Base-by-base conservation (phyloP, 37 sponge, comb jelly and placozoan species). In the Cladorhizidae sp. region DNA sequence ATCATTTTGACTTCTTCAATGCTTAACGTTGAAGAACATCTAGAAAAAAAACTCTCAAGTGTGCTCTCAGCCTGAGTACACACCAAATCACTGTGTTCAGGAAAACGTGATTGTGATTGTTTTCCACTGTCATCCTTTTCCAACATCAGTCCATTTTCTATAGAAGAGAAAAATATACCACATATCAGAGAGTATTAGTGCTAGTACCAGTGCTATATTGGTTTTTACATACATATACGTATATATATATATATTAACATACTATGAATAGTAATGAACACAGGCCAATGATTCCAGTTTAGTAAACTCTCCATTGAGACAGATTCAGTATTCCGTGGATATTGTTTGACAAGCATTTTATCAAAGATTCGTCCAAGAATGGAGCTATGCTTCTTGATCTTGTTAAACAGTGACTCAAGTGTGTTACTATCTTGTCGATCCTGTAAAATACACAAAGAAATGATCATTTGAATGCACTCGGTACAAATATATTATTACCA, bases 1-100 rank as follows among this genome's bases (percentile, higher is more conserved):
- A 88, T 77, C 43, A 35, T 55, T 40, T 73, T 21, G 28, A 83
- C 51, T 40, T 88, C 83, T 12, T 39, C 57, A 2, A 88, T 33
- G n/a, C 45, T 54, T 59, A 88, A 73, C 17, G 68, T 74, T 20
- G 21, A 52, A 20, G 35, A 23, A 23, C 82, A 52, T 36, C 50
- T 70, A 20, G 21, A 6, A 29, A 77, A 78, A 11, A 83, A 36
- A 1, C 15, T 74, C 11, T 72, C 51, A 7, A 88, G 36, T 38
- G 31, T 57, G 52, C 36, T 64, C 22, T 54, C 9, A 58, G 88
- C 88, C 77, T n/a, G 63, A 8, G 36, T 29, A 52, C 83, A 82
- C 23, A 54, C 29, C 2, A 64, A 9, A 23, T 33, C 20, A 71
- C 88, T 77, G 38, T 73, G 25, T 8, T 85, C 54, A 33, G 74